Evolutionary conservation across 2,113 vertebrate species (phyloP), one percentile per base, ranked within the genome.

Genomic region (Galemys pyrenaicus): DNA sequence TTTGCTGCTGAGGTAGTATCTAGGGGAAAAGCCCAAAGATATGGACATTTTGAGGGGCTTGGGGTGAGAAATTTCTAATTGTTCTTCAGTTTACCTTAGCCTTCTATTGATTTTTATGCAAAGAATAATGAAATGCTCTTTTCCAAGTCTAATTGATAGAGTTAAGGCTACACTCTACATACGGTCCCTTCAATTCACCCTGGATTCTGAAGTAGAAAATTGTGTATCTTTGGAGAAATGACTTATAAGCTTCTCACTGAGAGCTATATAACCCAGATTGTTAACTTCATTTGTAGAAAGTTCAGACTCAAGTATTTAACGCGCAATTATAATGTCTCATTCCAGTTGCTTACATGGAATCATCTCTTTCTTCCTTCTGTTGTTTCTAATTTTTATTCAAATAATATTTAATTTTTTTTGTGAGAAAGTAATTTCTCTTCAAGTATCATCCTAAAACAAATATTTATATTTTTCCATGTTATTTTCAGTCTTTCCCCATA

Each of bases 381-480:
- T 83, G 13, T 91, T 90, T 73, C 54, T 83, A 78, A 28, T 56
- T 51, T 91, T 85, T 78, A 56, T 58, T 77, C 73, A 96, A 96
- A 82, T 78, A 30, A 65, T 49, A 54, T 46, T 86, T 68, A 65
- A 44, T 26, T 56, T n/a, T 56, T n/a, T 70, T 79, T 54, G 39
- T 74, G 73, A 87, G 32, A 22, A 67, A 68, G 20, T 22, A 22
- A 65, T 56, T 92, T 90, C 16, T 0, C 73, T 75, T 90, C 58
- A 1, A 68, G 32, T 11, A 74, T 95, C 41, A 56, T 70, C 37
- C 67, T 67, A 71, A 91, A 89, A 32, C 64, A 68, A 41, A 56
- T 39, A 17, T 56, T 77, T 89, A 46, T 39, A 6, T 62, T 62
- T 88, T 90, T 60, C 17, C 54, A 11, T 86, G 51, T 82, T 58